A percentile compares a stretch with the other conserved stretches of the same genome.
Conservation (phyloP, 1,140 invertebrate genomes). For the Cardiocondyla obscurior region DNA sequence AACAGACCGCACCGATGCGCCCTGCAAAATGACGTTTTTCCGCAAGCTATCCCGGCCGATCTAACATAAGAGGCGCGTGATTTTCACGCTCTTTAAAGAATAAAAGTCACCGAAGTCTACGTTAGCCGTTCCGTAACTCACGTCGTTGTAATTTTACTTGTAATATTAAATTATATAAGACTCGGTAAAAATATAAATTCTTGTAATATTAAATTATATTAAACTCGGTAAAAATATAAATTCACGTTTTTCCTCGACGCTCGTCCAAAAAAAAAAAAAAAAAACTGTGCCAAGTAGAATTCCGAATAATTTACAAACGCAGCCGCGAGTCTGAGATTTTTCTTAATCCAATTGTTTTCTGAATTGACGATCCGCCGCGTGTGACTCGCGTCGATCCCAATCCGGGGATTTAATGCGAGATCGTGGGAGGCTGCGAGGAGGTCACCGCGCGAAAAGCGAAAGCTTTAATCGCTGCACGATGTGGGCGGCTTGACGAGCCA, state of each 20-base stretch:
- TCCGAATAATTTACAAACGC: neutral
- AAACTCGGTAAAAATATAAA: no score
- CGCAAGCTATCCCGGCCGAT: constrained; percentile 61
- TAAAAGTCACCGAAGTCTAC: constrained; percentile 16
- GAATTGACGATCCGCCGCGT: neutral
- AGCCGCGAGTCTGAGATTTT: neutral
- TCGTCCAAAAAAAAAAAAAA: no score
- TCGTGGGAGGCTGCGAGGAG: constrained; percentile 64
- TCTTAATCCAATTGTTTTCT: neutral
- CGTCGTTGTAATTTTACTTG: neutral
- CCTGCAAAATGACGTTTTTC: constrained; percentile 63
- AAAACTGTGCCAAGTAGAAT: constrained; percentile 8
- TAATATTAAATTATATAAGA: no score
- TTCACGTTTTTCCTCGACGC: neutral
- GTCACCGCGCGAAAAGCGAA: constrained; percentile 63
- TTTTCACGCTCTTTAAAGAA: constrained; percentile 41
- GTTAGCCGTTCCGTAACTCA: neutral
- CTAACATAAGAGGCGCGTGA: constrained; percentile 46
- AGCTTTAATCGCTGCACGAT: constrained; percentile 74
- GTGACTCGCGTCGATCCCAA: neutral
- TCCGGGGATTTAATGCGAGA: constrained; percentile 13
- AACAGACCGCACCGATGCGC: constrained; percentile 60
- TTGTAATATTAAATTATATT: no score
- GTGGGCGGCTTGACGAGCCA: constrained; percentile 80
- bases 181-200: no score